Evolutionary conservation across 2,888 invertebrate species (phyloP).

Genomic region (Andrena haemorrhoa): DNA sequence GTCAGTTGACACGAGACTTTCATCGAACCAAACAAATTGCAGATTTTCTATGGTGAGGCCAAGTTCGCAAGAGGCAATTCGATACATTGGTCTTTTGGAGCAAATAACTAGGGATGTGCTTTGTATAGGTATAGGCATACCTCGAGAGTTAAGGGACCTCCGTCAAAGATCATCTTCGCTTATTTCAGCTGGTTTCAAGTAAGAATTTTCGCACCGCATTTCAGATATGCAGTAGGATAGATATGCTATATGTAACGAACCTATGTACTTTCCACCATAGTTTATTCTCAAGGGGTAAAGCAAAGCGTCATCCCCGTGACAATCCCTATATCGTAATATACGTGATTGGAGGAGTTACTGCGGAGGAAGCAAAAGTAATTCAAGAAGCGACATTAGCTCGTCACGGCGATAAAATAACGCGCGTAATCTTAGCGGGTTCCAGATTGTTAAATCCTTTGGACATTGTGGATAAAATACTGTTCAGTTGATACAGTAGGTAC

Average conservation of each 20-base stretch:
- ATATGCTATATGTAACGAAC: neutral
- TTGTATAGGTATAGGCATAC: slow-evolving; percentile 85
- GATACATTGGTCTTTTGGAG: slow-evolving; percentile 86
- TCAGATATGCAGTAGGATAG: neutral
- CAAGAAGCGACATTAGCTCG: slow-evolving; percentile 77
- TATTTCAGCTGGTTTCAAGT: slow-evolving; percentile 89
- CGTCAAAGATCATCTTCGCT: slow-evolving; percentile 85
- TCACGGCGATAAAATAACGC: slow-evolving; percentile 12
- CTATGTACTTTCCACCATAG: slow-evolving; percentile 83
- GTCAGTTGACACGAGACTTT: neutral
- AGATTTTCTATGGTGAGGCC: slow-evolving; percentile 86
- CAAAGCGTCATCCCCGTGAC: slow-evolving; percentile 88
- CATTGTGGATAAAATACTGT: slow-evolving; percentile 75
- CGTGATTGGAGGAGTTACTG: slow-evolving; percentile 89
- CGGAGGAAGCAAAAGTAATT: slow-evolving; percentile 87
- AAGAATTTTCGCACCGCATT: slow-evolving; percentile 69
- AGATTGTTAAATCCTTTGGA: slow-evolving; percentile 80
- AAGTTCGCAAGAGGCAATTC: slow-evolving; percentile 85
- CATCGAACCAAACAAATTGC: slow-evolving; percentile 66
- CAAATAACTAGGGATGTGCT: slow-evolving; percentile 88
- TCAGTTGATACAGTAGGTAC: neutral
- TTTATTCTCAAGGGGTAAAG: slow-evolving; percentile 86
- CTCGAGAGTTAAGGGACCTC: slow-evolving; percentile 87
- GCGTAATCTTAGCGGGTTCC: slow-evolving; percentile 80
- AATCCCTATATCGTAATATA: slow-evolving; percentile 88